A percentile compares a stretch with the other conserved stretches of the same genome.
phyloP scores from a whole-genome alignment of 2,113 vertebrate genomes.

The Alosa alosa region DNA sequence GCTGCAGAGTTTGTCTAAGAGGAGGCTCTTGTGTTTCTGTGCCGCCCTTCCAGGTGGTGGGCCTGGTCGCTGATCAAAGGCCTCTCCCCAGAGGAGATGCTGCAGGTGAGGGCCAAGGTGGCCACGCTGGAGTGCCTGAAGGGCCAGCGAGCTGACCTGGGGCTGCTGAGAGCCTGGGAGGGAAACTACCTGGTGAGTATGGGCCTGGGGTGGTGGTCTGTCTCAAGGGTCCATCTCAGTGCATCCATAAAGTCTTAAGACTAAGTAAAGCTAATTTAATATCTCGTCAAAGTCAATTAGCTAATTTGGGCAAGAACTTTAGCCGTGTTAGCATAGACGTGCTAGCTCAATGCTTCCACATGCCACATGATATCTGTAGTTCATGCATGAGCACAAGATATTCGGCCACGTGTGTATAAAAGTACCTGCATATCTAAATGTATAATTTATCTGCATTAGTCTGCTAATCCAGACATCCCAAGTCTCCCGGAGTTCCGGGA shows the following conservation, averaged over 20 bases:
- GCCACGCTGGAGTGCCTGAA: conserved; percentile 88
- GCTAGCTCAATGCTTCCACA: no score
- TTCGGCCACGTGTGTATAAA: no score
- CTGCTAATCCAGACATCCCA: no score
- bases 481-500: no score
- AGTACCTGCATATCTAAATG: background rate
- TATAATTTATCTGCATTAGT: background rate
- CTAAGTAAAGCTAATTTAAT: no score
- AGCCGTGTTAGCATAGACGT: no score
- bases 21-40: background rate
- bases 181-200: conserved; percentile 87
- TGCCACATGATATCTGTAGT: no score
- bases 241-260: no score
- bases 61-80: conserved; percentile 86
- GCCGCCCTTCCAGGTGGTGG: conserved; percentile 80
- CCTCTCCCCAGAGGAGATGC: conserved; percentile 80
- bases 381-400: no score
- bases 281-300: no score
- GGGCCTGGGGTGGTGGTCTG: background rate
- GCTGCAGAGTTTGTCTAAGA: background rate
- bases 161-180: conserved; percentile 89
- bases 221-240: background rate
- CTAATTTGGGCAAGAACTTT: no score
- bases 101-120: conserved; percentile 91
- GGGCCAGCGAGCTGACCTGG: conserved; percentile 86